These are phyloP conservation scores for Gisinianus flammeolus DNA, from an alignment of 2,888 invertebrate genomes.

Conservation along the genomic window DNA sequence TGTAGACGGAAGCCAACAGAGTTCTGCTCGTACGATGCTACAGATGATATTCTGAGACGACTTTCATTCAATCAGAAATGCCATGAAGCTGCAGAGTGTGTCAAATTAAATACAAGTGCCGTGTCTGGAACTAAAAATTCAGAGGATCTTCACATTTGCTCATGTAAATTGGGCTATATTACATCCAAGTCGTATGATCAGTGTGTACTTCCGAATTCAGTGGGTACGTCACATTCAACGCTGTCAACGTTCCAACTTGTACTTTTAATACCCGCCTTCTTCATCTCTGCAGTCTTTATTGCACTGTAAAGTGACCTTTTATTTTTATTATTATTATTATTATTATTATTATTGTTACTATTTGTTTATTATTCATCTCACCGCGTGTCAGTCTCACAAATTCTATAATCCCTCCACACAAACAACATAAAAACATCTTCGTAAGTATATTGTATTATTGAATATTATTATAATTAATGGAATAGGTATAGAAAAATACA, in stretches of 20 bases:
- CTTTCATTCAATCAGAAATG: constrained; percentile 38
- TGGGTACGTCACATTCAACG: too few species aligned
- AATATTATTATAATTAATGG: too few species aligned
- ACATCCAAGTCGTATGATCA: too few species aligned
- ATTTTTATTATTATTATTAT: background rate
- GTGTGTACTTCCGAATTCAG: constrained; percentile 21
- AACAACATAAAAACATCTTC: background rate
- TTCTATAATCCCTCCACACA: background rate
- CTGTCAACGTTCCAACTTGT: too few species aligned
- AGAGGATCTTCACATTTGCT: constrained; percentile 15
- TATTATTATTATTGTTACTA: background rate
- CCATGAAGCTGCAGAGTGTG: constrained; percentile 34
- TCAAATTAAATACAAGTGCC: constrained; percentile 21
- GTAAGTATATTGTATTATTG: too few species aligned
- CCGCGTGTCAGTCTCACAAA: background rate
- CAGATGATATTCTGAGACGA: constrained; percentile 2
- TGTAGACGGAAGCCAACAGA: constrained; percentile 31
- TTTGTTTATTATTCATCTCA: background rate
- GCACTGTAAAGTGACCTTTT: too few species aligned
- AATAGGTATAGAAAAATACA: too few species aligned
- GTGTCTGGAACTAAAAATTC: background rate
- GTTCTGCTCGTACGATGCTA: constrained; percentile 6
- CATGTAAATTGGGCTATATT: constrained; percentile 30
- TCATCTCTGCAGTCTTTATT: too few species aligned
- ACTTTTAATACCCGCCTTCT: background rate